phyloP scores from a whole-genome alignment of 2,113 vertebrate species.

The Amazona vittata region DNA sequence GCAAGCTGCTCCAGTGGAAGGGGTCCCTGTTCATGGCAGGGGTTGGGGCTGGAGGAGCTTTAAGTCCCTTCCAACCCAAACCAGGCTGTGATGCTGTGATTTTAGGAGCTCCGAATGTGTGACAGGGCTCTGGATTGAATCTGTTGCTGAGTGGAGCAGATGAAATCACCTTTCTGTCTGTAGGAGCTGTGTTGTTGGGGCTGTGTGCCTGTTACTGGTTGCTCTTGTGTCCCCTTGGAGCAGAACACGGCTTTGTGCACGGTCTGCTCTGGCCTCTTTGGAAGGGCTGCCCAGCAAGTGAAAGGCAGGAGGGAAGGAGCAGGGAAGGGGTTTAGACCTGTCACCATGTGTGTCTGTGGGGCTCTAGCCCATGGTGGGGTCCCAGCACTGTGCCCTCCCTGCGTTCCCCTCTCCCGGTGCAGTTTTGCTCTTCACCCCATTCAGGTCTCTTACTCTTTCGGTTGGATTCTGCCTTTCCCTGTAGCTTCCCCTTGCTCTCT shows the following conservation, averaged over 20 bases:
- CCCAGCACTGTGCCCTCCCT: neutral
- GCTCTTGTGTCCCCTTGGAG: neutral
- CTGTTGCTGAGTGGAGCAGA: neutral
- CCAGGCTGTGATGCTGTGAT: neutral
- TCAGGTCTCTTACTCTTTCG: neutral
- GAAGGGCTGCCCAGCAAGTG: neutral
- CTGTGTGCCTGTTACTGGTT: neutral
- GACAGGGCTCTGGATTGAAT: neutral
- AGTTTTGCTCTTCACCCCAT: neutral
- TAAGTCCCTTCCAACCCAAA: neutral
- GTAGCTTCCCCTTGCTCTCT: neutral
- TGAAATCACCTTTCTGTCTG: neutral
- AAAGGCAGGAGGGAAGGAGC: neutral
- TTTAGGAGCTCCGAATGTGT: neutral
- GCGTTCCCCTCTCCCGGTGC: neutral
- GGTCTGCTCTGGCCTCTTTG: neutral
- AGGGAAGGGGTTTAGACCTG: neutral
- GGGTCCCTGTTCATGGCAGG: neutral
- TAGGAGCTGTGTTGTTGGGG: neutral
- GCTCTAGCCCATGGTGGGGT: neutral
- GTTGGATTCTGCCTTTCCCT: neutral
- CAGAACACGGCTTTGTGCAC: neutral
- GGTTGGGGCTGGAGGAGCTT: neutral
- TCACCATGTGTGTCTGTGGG: neutral
- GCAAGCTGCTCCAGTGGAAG: neutral